phyloP scores from a whole-genome alignment of 2,113 vertebrate genomes.

The Limanda limanda region DNA sequence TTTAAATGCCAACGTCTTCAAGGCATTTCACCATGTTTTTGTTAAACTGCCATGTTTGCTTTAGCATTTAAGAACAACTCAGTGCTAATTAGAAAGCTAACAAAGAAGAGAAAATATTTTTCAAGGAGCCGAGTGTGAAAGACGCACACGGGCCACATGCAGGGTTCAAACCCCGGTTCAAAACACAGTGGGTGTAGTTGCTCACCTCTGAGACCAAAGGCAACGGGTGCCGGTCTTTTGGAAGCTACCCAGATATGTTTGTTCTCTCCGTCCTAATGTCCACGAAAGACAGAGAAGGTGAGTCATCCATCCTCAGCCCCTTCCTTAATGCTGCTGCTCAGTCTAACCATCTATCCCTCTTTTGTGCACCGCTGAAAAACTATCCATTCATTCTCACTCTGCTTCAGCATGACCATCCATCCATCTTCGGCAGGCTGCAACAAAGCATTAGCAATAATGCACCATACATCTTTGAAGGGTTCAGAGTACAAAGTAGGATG shows the following conservation, averaged over 20 bases:
- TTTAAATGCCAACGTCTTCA: not conserved
- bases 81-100: not conserved
- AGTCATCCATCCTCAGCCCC: constrained; percentile 55
- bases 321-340: constrained; percentile 29
- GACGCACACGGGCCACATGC: not conserved
- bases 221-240: constrained; percentile 23
- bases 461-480: constrained; percentile 18
- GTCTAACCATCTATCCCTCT: constrained; percentile 42
- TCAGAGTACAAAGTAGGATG: constrained; percentile 23
- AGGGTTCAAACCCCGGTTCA: not conserved
- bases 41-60: not conserved
- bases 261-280: constrained; percentile 41
- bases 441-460: constrained; percentile 43
- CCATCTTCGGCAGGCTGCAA: constrained; percentile 37
- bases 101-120: not conserved
- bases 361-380: constrained; percentile 24
- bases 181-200: constrained; percentile 12
- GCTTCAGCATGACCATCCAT: constrained; percentile 42
- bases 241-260: constrained; percentile 34
- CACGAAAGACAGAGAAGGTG: constrained; percentile 47
- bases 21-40: not conserved
- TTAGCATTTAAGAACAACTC: not conserved
- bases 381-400: constrained; percentile 46
- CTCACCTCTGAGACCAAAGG: constrained; percentile 5
- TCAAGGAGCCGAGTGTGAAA: not conserved